Evolutionary conservation across 2,113 vertebrate species (phyloP).

Genomic region (Ceyx cyanopectus): DNA sequence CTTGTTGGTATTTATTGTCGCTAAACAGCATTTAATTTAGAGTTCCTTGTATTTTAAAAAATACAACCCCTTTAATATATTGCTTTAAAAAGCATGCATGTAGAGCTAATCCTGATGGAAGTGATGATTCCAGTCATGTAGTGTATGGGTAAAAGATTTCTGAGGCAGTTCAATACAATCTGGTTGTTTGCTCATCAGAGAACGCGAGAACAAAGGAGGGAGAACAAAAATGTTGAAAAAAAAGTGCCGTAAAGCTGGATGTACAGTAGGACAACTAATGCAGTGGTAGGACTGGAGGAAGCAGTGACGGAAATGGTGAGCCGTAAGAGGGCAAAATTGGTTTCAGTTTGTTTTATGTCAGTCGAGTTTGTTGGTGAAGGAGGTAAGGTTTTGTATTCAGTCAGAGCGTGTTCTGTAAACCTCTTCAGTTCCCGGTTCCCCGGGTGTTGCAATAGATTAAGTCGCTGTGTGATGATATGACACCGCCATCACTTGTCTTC

Average conservation of each 20-base stretch:
- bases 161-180: slow-evolving; percentile 42
- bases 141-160: slow-evolving; percentile 40
- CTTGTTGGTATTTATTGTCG: background rate
- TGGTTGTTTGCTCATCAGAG: slow-evolving; percentile 60
- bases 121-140: slow-evolving; percentile 8
- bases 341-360: slow-evolving; percentile 39
- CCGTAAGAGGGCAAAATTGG: background rate
- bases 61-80: background rate
- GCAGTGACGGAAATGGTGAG: slow-evolving; percentile 3
- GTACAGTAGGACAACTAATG: background rate
- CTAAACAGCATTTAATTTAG: background rate
- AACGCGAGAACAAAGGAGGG: slow-evolving; percentile 31
- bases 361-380: slow-evolving; percentile 48
- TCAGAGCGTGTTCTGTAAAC: slow-evolving; percentile 59
- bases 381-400: slow-evolving; percentile 44
- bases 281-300: background rate
- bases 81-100: background rate
- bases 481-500: slow-evolving; percentile 75
- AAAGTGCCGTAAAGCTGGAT: background rate
- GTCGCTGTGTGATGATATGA: slow-evolving; percentile 71
- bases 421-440: slow-evolving; percentile 56
- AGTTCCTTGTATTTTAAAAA: background rate
- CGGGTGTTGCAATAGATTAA: slow-evolving; percentile 70
- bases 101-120: background rate
- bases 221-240: slow-evolving; percentile 26